Conservation (phyloP, 2,888 invertebrate species). For the Pseudanteris insignis region DNA sequence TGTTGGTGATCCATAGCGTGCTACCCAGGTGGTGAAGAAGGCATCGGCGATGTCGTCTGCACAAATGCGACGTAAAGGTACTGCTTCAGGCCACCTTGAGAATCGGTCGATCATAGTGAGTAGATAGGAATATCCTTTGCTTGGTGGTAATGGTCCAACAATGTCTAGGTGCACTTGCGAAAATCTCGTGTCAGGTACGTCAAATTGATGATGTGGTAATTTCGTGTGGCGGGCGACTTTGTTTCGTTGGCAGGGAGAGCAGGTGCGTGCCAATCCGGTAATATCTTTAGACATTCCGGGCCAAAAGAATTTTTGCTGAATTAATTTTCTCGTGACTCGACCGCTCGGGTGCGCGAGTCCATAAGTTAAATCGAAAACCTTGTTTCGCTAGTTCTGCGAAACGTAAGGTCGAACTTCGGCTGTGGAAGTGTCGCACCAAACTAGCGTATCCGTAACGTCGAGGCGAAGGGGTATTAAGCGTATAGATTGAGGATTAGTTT, state of each 20-base stretch:
- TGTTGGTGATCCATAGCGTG: background rate
- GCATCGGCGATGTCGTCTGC: background rate
- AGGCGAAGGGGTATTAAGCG: background rate
- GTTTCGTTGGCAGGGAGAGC: background rate
- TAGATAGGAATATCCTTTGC: conserved; percentile 52
- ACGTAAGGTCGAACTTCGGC: conserved; percentile 2
- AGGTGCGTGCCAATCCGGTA: conserved; percentile 37
- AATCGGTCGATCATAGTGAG: conserved; percentile 56
- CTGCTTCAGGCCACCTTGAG: conserved; percentile 43
- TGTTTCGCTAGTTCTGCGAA: background rate
- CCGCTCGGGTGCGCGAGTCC: conserved; percentile 45
- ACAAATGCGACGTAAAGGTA: background rate
- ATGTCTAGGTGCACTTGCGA: conserved; percentile 64
- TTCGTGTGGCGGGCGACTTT: background rate
- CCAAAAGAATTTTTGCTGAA: conserved; percentile 50
- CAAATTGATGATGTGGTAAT: background rate
- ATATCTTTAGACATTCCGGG: conserved; percentile 51
- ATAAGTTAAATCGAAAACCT: conserved; percentile 15
- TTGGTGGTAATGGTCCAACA: conserved; percentile 61
- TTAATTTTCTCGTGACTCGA: conserved; percentile 39
- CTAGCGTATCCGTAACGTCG: background rate
- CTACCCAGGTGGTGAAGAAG: background rate
- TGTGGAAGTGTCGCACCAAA: conserved; percentile 5
- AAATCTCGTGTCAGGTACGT: conserved; percentile 50
- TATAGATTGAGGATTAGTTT: background rate